Base-by-base conservation (phyloP, 2,113 vertebrate species). In the Cyanoramphus novaezelandiae region DNA sequence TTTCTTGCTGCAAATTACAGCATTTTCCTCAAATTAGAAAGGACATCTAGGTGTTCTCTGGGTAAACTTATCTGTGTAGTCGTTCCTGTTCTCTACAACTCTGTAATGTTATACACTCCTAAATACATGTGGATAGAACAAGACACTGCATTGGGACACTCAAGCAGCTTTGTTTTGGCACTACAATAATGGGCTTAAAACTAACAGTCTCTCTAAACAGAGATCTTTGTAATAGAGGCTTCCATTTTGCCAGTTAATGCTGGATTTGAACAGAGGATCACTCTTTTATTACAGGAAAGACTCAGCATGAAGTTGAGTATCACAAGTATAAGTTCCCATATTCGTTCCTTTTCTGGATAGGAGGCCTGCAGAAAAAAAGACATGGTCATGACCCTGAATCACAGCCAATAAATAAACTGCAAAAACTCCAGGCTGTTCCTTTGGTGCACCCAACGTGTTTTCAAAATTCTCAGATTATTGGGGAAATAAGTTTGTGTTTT, bases 91-190 rank as follows among this genome's bases (percentile, higher is more conserved):
- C 43, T 49, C 59, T 55, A 28, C 35, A 71, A 72, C 19, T 69
- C 19, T 17, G 5, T 39, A 52, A 59, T 3, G 17, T 33, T 39
- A 52, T 3, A 52, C 14, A 49, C 3, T 62, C 35, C 52, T 72
- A 50, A n/a, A 70, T 1, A 15, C 3, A 29, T 0, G 11, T 2
- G 62, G 28, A 46, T 2, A 43, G 21, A 64, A 49, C 27, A 82
- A 29, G 3, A 16, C 62, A 6, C 11, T 41, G 25, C 23, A 47
- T 5, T 60, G 47, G 67, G 53, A 69, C 41, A 62, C 24, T 57
- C 35, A 12, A 52, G 33, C 39, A 89, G 49, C 21, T 93, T 72
- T 62, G 41, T 29, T 68, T 23, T 27, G 25, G 44, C 25, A 50
- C 39, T 39, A 18, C 59, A 72, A 11, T 7, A 81, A 57, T 0